Percentiles rank a stretch among this genome's conserved stretches.
phyloP scores from a whole-genome alignment of 2,888 invertebrate genomes.

The Volucella inanis region DNA sequence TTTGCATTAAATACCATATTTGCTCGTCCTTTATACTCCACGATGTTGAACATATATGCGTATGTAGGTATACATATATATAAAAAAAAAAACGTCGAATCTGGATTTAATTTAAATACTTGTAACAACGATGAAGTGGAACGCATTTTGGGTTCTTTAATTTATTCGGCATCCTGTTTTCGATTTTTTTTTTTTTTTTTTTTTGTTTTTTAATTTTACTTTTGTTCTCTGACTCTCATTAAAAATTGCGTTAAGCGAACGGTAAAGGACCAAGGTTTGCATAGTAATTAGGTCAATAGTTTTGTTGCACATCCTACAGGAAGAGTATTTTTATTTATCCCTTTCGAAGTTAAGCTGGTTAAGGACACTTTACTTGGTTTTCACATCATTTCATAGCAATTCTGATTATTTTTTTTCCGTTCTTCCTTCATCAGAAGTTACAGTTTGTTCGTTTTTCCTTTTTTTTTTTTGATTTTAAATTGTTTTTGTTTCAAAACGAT shows the following conservation, averaged over 20 bases:
- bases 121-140: constrained; percentile 8
- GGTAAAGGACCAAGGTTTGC: constrained; percentile 54
- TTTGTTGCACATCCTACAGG: constrained; percentile 29
- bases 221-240: constrained; percentile 45
- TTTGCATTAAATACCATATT: constrained; percentile 57
- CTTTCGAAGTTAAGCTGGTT: constrained; percentile 3
- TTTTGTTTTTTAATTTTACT: not conserved
- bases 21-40: constrained; percentile 2
- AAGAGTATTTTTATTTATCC: constrained; percentile 4
- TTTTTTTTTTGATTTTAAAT: constrained; percentile 11
- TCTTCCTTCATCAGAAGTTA: constrained; percentile 22
- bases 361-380: constrained; percentile 13
- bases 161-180: constrained; percentile 36
- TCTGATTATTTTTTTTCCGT: not conserved
- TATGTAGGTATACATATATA: not conserved
- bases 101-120: constrained; percentile 61
- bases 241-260: constrained; percentile 57
- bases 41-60: too few relatives aligned
- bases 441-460: constrained; percentile 11
- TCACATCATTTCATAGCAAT: constrained; percentile 20
- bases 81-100: constrained; percentile 38
- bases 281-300: constrained; percentile 67
- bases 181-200: constrained; percentile 4
- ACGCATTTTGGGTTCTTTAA: constrained; percentile 38
- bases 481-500: not conserved